These are phyloP conservation scores for Therioaphis trifolii DNA, from an alignment of 2,888 invertebrate species.

Conservation along the genomic window DNA sequence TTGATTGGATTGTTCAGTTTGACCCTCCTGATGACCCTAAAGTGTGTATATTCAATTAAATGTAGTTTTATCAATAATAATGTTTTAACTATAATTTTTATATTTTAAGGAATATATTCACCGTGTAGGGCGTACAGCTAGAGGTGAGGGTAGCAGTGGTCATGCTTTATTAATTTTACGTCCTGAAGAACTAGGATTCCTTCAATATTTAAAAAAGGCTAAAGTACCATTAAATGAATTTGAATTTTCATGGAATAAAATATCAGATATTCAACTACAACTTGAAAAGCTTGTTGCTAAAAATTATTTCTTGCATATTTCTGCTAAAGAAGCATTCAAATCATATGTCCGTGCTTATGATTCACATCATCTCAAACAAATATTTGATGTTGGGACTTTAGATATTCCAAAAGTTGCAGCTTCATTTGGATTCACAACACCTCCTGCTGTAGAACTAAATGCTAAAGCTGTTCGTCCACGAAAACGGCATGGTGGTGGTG, in stretches of 20 bases:
- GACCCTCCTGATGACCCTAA: constrained; percentile 99
- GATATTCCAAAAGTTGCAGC: constrained; percentile 88
- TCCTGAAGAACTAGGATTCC: constrained; percentile 95
- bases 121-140: constrained; percentile 95
- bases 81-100: constrained; percentile 22
- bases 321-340: constrained; percentile 97
- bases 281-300: constrained; percentile 92
- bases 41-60: constrained; percentile 70
- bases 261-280: constrained; percentile 95
- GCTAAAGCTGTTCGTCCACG: constrained; percentile 74
- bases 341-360: constrained; percentile 96
- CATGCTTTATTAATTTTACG: constrained; percentile 92
- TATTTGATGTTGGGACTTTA: constrained; percentile 91
- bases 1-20: constrained; percentile 99
- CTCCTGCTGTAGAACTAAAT: constrained; percentile 94
- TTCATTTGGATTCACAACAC: constrained; percentile 96
- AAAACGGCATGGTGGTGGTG: constrained; percentile 83
- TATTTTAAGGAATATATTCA: constrained; percentile 91
- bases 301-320: constrained; percentile 95
- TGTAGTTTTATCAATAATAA: background rate
- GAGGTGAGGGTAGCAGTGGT: constrained; percentile 92
- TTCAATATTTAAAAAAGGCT: constrained; percentile 91
- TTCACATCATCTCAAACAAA: constrained; percentile 93
- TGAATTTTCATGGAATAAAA: constrained; percentile 97
- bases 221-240: constrained; percentile 96